Conservation (phyloP, 2,797 vertebrate species). For the Telmatherina bonti region DNA sequence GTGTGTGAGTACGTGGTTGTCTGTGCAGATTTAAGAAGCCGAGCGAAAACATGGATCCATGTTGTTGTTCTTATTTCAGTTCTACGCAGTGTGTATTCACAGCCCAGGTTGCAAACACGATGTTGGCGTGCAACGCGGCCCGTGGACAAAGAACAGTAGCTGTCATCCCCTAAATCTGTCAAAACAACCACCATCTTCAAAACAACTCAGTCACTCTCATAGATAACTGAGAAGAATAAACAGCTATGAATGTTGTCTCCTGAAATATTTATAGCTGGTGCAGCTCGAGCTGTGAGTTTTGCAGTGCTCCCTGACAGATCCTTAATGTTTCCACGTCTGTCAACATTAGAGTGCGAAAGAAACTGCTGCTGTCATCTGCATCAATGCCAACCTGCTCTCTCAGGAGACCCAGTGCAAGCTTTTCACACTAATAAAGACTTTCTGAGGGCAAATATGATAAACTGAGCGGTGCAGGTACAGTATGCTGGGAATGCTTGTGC, state of each 20-base stretch:
- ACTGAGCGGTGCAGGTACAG: conserved; percentile 75
- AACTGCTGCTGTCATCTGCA: conserved; percentile 65
- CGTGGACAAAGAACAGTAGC: conserved; percentile 56
- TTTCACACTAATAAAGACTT: conserved; percentile 82
- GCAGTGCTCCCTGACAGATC: conserved; percentile 64
- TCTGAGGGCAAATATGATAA: conserved; percentile 81
- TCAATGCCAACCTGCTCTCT: conserved; percentile 56
- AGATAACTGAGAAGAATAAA: conserved; percentile 67
- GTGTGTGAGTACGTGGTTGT: neutral
- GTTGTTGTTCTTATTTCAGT: conserved; percentile 4
- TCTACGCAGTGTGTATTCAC: neutral
- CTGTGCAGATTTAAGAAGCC: neutral
- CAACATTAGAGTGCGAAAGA: conserved; percentile 59
- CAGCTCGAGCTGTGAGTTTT: conserved; percentile 47
- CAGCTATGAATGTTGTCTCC: conserved; percentile 71
- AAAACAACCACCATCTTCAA: conserved; percentile 71
- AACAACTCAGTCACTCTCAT: conserved; percentile 74
- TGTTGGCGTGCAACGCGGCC: conserved; percentile 21
- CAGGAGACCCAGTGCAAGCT: conserved; percentile 61
- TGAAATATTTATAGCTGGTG: conserved; percentile 76
- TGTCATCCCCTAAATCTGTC: conserved; percentile 56
- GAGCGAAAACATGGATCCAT: neutral
- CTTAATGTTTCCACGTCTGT: conserved; percentile 64
- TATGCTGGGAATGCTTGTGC: conserved; percentile 57
- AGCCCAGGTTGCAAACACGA: conserved; percentile 41